Base-by-base conservation (phyloP, 2,113 vertebrate species). In the Agapornis roseicollis region DNA sequence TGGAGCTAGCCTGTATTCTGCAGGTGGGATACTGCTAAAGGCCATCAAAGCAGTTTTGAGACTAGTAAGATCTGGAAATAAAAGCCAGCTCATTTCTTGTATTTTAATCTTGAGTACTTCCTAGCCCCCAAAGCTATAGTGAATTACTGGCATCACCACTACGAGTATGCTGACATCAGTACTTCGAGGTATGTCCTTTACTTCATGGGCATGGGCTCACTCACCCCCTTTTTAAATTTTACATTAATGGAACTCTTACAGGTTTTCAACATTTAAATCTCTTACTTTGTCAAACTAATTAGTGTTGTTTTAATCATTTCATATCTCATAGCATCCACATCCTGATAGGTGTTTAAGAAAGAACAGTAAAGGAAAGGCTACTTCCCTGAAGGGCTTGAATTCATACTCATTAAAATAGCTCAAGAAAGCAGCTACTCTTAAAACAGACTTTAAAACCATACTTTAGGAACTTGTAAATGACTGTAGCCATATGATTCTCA, bases 221-320 rank as follows among this genome's bases (percentile, higher is more conserved):
- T 78, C 46, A 70, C 8, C 66, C 25, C 19, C 42, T 78, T 78
- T 66, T 72, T 68, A 55, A 73, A 80, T 88, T 89, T 78, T 90
- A 72, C 49, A 65, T 61, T 63, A 82, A 82, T 60, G 23, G 16
- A 58, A 46, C 64, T 94, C 68, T 64, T 93, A 80, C 60, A 85
- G 42, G 16, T 63, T 94, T 90, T 72, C 37, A 19, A 79, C 73
- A 69, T 77, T 76, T 55, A 60, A 78, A 41, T 52, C 10, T 78
- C 80, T 90, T 79, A 64, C 37, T 82, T 93, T 90, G 64, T 78
- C 77, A 81, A 80, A 72, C 29, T 91, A 92, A 90, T 94, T 74
- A 96, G 82, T 55, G 55, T 35, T 42, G 55, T 78, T 94, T 93
- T 84, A 83, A 94, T 93, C 7, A 68, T 95, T 90, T 85, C 55